A percentile compares a stretch with the other conserved stretches of the same genome.
phyloP scores from a whole-genome alignment of 2,888 invertebrate genomes.

The Pyrgus malvae region DNA sequence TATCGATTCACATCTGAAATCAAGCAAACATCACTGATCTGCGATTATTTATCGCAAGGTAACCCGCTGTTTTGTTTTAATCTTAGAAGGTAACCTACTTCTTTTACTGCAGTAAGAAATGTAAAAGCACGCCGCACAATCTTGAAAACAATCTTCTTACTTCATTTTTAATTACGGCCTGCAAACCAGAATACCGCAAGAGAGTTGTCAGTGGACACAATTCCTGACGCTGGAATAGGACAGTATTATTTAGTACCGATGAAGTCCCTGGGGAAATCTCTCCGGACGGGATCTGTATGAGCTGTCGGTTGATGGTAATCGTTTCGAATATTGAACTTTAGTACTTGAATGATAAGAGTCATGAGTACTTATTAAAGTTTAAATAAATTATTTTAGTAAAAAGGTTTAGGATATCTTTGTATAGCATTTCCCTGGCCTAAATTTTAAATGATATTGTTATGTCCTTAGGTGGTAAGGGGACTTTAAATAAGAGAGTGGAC shows the following conservation, averaged over 20 bases:
- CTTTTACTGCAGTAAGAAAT: too few relatives aligned
- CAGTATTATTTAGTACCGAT: constrained; percentile 34
- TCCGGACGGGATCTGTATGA: constrained; percentile 27
- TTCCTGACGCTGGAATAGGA: constrained; percentile 31
- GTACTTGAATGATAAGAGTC: not conserved
- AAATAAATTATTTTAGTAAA: not conserved
- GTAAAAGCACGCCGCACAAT: too few relatives aligned
- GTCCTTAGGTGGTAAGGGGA: too few relatives aligned
- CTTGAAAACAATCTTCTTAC: not conserved
- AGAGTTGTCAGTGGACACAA: constrained; percentile 10
- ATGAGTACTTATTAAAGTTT: not conserved
- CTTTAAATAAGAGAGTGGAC: too few relatives aligned
- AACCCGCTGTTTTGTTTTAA: too few relatives aligned
- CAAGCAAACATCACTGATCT: too few relatives aligned
- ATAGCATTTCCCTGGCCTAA: too few relatives aligned
- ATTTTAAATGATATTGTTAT: too few relatives aligned
- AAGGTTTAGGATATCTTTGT: too few relatives aligned
- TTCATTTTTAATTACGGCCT: not conserved
- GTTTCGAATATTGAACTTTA: constrained; percentile 19
- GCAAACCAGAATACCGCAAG: not conserved
- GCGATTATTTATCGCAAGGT: too few relatives aligned
- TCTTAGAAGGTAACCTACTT: too few relatives aligned
- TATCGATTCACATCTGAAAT: too few relatives aligned
- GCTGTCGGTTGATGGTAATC: constrained; percentile 13
- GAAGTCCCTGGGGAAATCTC: constrained; percentile 38